Base-by-base conservation (phyloP, 2,113 vertebrate genomes). In the Phainopepla nitens region DNA sequence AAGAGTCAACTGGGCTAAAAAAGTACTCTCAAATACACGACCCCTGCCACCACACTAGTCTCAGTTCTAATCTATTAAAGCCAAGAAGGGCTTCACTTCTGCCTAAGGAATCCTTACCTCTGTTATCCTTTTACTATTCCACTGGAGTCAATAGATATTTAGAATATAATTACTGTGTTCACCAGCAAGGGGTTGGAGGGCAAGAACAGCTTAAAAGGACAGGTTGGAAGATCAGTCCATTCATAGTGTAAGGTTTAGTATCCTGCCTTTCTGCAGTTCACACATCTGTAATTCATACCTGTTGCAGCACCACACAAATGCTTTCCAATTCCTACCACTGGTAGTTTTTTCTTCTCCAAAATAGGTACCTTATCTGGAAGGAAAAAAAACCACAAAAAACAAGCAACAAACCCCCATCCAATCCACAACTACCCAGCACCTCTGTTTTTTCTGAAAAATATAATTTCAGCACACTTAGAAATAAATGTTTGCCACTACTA, bases 281-380 rank as follows among this genome's bases (percentile, higher is more conserved):
- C 21, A 49, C 10, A 47, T 36, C 25, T 2, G 4, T 53, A 41
- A 89, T 79, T 87, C 95, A 20, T 97, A 99, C 99, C 99, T 98
- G 99, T 99, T 0, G 99, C 99, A n/a, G 98, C 98, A 88, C 99
- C 99, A 97, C 99, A 99, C 76, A 99, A 92, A 94, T 99, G 99
- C 85, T 99, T 99, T 28, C 99, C 99, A 25, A 99, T 99, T 84
- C 98, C 99, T 29, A 99, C 98, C 50, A 99, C 88, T 7, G 99
- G 98, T 17, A 99, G 95, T 23, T 94, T 97, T 84, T 98, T 98
- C 94, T 98, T 96, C 72, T 58, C 90, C 58, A 99, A 97, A 89
- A 98, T 49, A 49, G 99, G 98, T 9, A 99, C 98, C 85, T 98
- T 98, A 75, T 94, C 99, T 99, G 96, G 18, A 76, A 4, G 19